phyloP scores from a whole-genome alignment of 1,140 invertebrate species.

The Saxidomus purpurata region DNA sequence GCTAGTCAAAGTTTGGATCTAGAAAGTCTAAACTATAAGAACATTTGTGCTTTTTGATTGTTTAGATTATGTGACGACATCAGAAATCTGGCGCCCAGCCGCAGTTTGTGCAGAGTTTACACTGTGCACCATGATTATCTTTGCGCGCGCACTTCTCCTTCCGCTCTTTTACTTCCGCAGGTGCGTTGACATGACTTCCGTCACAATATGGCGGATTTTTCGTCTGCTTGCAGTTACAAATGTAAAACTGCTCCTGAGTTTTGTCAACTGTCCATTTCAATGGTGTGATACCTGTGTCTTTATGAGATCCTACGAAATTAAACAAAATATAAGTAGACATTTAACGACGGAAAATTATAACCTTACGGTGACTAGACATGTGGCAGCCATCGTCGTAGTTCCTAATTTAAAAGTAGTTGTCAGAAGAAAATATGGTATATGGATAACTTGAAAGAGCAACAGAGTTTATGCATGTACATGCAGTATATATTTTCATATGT shows the following conservation, averaged over 20 bases:
- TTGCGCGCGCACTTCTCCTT: conserved; percentile 69
- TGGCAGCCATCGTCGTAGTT: too few relatives aligned
- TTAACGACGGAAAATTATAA: too few relatives aligned
- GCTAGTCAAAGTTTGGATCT: too few relatives aligned
- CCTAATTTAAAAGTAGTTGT: too few relatives aligned
- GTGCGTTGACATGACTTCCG: conserved; percentile 71
- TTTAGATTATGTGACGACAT: too few relatives aligned
- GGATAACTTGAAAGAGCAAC: too few relatives aligned
- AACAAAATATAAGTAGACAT: background rate
- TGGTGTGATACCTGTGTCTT: conserved; percentile 74
- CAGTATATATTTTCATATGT: too few relatives aligned
- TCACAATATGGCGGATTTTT: conserved; percentile 78
- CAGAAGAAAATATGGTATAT: too few relatives aligned
- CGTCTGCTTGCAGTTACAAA: conserved; percentile 79
- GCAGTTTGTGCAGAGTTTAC: conserved; percentile 75
- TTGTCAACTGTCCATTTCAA: conserved; percentile 74
- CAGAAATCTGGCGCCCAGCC: conserved; percentile 78
- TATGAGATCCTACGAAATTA: conserved; percentile 72
- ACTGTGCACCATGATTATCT: conserved; percentile 48
- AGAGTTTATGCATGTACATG: too few relatives aligned
- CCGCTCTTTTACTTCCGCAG: conserved; percentile 67
- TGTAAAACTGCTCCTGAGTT: conserved; percentile 67
- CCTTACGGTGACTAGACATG: too few relatives aligned
- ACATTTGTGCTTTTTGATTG: too few relatives aligned
- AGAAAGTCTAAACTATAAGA: too few relatives aligned